Evolutionary conservation across 2,888 invertebrate species (phyloP).

Genomic region (Agonopterix arenella): DNA sequence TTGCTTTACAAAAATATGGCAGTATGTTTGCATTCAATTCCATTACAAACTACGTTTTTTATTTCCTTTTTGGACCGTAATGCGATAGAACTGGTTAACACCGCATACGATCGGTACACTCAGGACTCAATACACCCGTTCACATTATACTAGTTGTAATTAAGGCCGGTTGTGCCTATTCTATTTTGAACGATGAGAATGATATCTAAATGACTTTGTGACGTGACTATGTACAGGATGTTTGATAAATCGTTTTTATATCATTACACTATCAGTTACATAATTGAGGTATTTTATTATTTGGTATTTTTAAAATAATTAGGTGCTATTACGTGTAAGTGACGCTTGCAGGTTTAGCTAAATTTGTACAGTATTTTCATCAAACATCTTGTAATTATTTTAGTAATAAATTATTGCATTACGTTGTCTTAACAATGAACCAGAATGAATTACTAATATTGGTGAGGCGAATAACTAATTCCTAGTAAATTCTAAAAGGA

Average conservation of each 20-base stretch:
- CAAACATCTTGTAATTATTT: conserved; percentile 61
- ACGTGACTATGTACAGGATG: conserved; percentile 57
- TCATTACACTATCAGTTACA: conserved; percentile 31
- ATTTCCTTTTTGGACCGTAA: conserved; percentile 27
- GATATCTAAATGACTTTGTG: conserved; percentile 34
- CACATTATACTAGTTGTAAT: conserved; percentile 46
- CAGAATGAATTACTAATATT: conserved; percentile 47
- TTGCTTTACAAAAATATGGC: conserved; percentile 62
- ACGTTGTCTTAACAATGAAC: conserved; percentile 33
- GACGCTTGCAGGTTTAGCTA: conserved; percentile 19
- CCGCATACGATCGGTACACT: conserved; percentile 24
- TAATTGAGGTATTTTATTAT: conserved; percentile 29
- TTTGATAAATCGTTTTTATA: conserved; percentile 50
- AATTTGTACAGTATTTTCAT: conserved; percentile 27
- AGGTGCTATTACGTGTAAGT: conserved; percentile 31
- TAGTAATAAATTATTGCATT: conserved; percentile 40
- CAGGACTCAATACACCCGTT: conserved; percentile 16
- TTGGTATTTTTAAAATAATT: conserved; percentile 27
- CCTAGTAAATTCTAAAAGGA: conserved; percentile 67
- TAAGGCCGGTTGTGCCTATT: conserved; percentile 71
- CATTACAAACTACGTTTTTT: conserved; percentile 39
- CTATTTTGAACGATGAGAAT: conserved; percentile 56
- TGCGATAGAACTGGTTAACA: conserved; percentile 12
- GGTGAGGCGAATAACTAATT: conserved; percentile 61
- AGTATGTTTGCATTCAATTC: conserved; percentile 72